Evolutionary conservation across 2,888 invertebrate genomes (phyloP), one percentile per base, ranked within the genome.

Genomic region (Patella caerulea): DNA sequence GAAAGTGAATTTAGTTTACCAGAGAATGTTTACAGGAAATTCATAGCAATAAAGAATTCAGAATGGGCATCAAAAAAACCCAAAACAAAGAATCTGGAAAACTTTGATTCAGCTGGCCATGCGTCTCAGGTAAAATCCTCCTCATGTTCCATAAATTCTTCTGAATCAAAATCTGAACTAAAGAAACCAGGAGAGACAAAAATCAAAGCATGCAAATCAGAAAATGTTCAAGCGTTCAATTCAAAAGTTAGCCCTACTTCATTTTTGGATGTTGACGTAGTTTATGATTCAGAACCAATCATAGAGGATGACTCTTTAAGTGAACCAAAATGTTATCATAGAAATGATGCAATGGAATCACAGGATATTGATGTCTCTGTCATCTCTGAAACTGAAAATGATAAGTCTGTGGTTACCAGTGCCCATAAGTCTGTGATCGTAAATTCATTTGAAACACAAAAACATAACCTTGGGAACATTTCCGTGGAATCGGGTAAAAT

Each of bases 1-100:
- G 45, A 74, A 2, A 71, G 76, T 73, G 85, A 86, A 55, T 87
- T 87, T 81, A 78, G 76, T 29, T 74, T 86, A 56, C 86, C 85
- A 19, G 34, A 45, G 14, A 70, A 77, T 56, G 72, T 75, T 15
- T 80, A 69, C 77, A 76, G 71, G 19, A 74, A 71, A 17, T 52
- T 29, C 15, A n/a, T 71, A n/a, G 52, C 65, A 17, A 56, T n/a
- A 29, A 72, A 72, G 72, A 17, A 53, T 11, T 55, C 54, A 7
- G 52, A 72, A 55, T 12, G 14, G 29, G 29, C 11, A 24, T n/a
- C 17, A 45, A n/a, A 69, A 55, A 53, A 17, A 7, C 15, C 29
- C 59, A 15, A 17, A 17, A 45, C 65, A n/a, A 69, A 34, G 55
- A 54, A 14, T 12, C 15, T 45, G n/a, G 53, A 55, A 34, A 19